Conservation (phyloP, 2,113 vertebrate genomes). For the Cariama cristata region DNA sequence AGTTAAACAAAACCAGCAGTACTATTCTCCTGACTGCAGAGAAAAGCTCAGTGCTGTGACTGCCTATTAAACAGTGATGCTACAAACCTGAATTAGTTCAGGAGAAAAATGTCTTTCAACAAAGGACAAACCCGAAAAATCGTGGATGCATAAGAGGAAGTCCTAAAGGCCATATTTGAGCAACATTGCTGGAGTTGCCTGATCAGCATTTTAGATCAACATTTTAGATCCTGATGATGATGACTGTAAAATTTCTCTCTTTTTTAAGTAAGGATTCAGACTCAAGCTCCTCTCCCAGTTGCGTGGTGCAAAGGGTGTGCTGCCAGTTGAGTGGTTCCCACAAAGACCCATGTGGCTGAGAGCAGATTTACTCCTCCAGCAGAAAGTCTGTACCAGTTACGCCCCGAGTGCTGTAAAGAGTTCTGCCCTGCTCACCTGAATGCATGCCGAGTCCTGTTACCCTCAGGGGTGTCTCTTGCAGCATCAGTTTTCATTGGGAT, state of each 20-base stretch:
- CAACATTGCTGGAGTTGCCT: background rate
- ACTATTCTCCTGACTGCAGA: background rate
- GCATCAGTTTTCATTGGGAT: background rate
- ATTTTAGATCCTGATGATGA: background rate
- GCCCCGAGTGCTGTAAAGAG: background rate
- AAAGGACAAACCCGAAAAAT: background rate
- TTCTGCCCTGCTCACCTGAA: background rate
- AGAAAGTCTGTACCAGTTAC: background rate
- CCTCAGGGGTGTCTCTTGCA: background rate
- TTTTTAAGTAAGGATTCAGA: background rate
- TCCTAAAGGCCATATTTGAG: background rate
- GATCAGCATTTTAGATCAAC: background rate
- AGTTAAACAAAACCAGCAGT: background rate
- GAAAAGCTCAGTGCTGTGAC: background rate
- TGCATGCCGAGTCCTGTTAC: too few species aligned
- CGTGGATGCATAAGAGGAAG: background rate
- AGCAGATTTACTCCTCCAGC: background rate
- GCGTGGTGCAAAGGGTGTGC: background rate
- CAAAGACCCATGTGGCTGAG: background rate
- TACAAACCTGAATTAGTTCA: background rate
- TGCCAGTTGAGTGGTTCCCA: background rate
- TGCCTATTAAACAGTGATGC: background rate
- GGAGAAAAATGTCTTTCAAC: background rate
- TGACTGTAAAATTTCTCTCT: background rate
- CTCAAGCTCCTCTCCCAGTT: background rate